These are phyloP conservation scores for Psephotus haematonotus DNA, from an alignment of 2,113 vertebrate species.

Conservation along the genomic window DNA sequence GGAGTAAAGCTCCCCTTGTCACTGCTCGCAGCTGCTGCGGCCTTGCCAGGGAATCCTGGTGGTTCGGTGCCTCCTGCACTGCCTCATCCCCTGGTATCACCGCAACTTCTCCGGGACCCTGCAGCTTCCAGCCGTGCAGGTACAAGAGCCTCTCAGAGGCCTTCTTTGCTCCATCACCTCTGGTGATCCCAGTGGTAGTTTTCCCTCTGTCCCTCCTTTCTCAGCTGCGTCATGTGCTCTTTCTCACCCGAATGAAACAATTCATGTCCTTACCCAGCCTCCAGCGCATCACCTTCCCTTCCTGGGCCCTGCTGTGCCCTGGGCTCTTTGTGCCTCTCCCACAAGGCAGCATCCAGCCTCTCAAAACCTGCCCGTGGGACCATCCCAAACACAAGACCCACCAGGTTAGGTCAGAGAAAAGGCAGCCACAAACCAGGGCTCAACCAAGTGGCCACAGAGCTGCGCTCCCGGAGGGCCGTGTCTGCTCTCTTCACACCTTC, in stretches of 20 bases:
- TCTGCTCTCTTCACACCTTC: background rate
- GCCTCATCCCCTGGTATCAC: background rate
- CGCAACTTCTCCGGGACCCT: background rate
- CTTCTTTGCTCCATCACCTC: background rate
- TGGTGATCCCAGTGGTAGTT: background rate
- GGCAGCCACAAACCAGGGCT: background rate
- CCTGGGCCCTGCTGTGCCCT: too few species aligned
- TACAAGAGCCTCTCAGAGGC: background rate
- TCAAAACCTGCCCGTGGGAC: background rate
- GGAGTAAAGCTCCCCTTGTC: background rate
- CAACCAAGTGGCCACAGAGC: background rate
- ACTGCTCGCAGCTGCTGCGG: background rate
- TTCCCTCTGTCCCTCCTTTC: background rate
- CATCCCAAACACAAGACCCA: background rate
- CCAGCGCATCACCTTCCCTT: background rate
- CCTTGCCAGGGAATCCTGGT: background rate
- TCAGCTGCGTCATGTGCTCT: fast-evolving
- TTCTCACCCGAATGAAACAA: background rate
- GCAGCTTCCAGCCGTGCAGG: background rate
- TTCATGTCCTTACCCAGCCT: background rate
- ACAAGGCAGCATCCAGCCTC: background rate
- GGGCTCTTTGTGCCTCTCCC: background rate
- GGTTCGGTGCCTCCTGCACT: background rate
- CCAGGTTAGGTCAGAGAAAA: background rate
- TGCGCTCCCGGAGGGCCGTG: fast-evolving